Percentiles rank a stretch among this genome's conserved stretches.
These are phyloP conservation scores for Drosophila subpulchrella DNA, from an alignment of 1,140 invertebrate genomes.

Conservation along the genomic window DNA sequence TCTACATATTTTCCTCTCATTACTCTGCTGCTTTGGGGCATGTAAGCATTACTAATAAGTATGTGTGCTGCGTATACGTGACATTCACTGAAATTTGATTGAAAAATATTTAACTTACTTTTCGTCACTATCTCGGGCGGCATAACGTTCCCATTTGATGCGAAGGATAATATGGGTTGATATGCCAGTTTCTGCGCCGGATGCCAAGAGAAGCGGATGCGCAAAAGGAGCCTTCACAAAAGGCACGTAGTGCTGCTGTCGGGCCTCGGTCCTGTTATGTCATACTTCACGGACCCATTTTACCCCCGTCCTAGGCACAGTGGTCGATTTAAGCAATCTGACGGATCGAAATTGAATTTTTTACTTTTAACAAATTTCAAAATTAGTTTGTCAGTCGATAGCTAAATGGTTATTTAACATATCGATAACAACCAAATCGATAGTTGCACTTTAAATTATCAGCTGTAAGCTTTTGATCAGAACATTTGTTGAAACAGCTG, in stretches of 20 bases:
- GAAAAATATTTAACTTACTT: slow-evolving; percentile 77
- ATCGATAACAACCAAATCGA: too few relatives aligned
- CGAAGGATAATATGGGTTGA: slow-evolving; percentile 54
- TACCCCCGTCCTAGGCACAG: background rate
- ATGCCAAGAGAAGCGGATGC: background rate
- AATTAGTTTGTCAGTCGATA: too few relatives aligned
- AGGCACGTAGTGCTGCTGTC: slow-evolving; percentile 42
- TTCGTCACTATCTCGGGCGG: slow-evolving; percentile 43
- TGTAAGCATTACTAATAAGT: slow-evolving; percentile 73
- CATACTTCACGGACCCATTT: slow-evolving; percentile 57
- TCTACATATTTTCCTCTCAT: slow-evolving; percentile 17
- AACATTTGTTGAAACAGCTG: too few relatives aligned
- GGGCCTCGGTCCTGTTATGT: slow-evolving; percentile 44
- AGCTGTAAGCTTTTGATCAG: too few relatives aligned
- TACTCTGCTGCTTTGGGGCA: slow-evolving; percentile 16
- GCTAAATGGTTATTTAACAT: too few relatives aligned
- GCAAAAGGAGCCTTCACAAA: slow-evolving; percentile 7
- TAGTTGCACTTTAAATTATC: too few relatives aligned
- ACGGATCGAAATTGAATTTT: too few relatives aligned
- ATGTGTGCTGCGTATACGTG: slow-evolving; percentile 71
- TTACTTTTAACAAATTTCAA: too few relatives aligned
- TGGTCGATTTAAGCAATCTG: too few relatives aligned
- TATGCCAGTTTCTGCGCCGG: slow-evolving; percentile 53
- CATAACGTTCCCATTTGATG: slow-evolving; percentile 70
- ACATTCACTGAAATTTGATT: slow-evolving; percentile 82